Conservation (phyloP, 2,113 vertebrate species). For the Tragelaphus buxtoni region DNA sequence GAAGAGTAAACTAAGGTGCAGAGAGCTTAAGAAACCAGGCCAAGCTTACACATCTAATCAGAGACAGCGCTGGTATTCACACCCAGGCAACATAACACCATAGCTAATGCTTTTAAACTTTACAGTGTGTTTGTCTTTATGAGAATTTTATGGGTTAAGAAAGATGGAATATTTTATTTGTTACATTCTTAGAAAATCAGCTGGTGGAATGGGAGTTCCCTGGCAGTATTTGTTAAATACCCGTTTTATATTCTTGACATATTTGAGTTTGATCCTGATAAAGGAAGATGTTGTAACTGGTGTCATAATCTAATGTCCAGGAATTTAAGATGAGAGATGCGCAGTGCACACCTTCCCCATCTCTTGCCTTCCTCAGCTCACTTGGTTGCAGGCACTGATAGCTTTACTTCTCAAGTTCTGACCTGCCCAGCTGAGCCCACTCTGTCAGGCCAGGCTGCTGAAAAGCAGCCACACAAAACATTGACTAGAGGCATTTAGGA, state of each 20-base stretch:
- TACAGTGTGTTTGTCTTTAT: background rate
- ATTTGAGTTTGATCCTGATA: background rate
- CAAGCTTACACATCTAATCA: background rate
- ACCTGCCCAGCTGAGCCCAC: background rate
- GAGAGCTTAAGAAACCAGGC: background rate
- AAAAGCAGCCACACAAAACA: background rate
- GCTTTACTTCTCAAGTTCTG: background rate
- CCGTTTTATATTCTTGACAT: constrained; percentile 11
- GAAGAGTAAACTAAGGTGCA: background rate
- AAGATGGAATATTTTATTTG: background rate
- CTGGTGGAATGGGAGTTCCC: background rate
- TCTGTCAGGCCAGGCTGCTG: background rate
- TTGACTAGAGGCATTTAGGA: background rate
- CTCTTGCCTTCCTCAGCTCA: background rate
- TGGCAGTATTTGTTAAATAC: background rate
- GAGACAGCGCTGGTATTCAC: background rate
- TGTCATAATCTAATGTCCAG: background rate
- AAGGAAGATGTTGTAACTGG: background rate
- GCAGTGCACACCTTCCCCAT: background rate
- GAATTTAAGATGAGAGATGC: background rate
- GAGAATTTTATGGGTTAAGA: background rate
- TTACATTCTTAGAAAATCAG: background rate
- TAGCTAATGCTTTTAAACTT: background rate
- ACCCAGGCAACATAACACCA: background rate
- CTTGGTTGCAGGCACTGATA: background rate